Conservation (phyloP, 2,797 vertebrate genomes). For the Denticeps clupeoides region DNA sequence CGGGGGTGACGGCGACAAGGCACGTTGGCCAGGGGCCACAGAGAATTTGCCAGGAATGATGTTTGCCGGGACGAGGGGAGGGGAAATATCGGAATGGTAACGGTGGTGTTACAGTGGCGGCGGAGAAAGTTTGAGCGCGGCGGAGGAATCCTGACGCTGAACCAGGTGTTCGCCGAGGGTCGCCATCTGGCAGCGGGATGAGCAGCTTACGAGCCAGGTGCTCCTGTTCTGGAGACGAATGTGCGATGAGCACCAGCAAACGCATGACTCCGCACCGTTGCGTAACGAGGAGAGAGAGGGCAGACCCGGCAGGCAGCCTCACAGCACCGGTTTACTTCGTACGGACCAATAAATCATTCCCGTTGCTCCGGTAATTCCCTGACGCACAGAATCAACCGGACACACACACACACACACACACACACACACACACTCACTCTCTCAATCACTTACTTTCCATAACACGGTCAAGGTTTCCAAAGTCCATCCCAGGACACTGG, state of each 20-base stretch:
- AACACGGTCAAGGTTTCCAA: too few relatives aligned
- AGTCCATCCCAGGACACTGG: too few relatives aligned
- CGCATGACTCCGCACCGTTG: constrained; percentile 34
- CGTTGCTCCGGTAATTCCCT: too few relatives aligned
- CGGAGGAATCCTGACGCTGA: constrained; percentile 31
- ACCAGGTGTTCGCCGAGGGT: constrained; percentile 52
- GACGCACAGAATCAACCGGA: too few relatives aligned
- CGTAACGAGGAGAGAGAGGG: constrained; percentile 4
- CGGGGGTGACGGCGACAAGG: constrained; percentile 9
- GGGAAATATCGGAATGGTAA: constrained; percentile 37
- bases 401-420: too few relatives aligned
- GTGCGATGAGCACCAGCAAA: constrained; percentile 30
- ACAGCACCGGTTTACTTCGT: too few relatives aligned
- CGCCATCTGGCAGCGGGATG: constrained; percentile 51
- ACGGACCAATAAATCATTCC: too few relatives aligned
- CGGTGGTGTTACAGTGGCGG: constrained; percentile 34
- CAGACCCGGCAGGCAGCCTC: not conserved
- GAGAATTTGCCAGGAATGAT: constrained; percentile 28
- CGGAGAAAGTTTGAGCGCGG: constrained; percentile 22
- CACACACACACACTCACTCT: too few relatives aligned
- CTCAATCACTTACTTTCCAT: too few relatives aligned
- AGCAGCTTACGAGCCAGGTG: constrained; percentile 53
- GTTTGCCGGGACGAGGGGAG: too few relatives aligned
- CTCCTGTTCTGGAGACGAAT: constrained; percentile 36
- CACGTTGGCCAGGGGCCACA: constrained; percentile 19